A percentile compares a stretch with the other conserved stretches of the same genome.
Evolutionary conservation across 2,113 vertebrate species (phyloP).

Genomic region (Perognathus longimembris): DNA sequence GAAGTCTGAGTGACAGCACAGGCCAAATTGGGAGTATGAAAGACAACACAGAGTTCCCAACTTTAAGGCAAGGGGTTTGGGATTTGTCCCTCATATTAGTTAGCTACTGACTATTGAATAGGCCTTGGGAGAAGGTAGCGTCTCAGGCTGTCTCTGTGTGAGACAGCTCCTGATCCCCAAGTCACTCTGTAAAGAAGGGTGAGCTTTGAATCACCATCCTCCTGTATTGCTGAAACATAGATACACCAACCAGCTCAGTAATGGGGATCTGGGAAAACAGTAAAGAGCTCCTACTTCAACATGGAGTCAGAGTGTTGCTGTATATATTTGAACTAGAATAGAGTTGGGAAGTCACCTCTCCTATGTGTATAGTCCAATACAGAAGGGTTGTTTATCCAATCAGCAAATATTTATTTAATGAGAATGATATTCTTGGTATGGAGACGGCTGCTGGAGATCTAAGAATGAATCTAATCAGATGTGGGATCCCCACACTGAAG

Average conservation of each 20-base stretch:
- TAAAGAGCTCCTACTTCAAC: neutral
- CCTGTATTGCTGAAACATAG: neutral
- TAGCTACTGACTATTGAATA: neutral
- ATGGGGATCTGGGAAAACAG: neutral
- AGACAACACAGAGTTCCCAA: too few relatives aligned
- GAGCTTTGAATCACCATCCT: neutral
- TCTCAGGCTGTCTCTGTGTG: neutral
- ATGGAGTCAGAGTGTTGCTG: neutral
- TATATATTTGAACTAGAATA: neutral
- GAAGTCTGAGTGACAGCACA: neutral
- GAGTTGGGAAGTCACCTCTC: conserved; percentile 6
- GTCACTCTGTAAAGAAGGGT: neutral
- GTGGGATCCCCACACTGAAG: neutral
- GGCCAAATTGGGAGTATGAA: neutral
- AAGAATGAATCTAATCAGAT: neutral
- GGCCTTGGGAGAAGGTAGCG: neutral
- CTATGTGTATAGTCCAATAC: neutral
- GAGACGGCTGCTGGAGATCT: neutral
- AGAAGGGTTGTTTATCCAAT: conserved; percentile 34
- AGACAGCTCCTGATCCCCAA: neutral
- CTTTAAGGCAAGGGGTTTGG: neutral
- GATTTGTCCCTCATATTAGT: neutral
- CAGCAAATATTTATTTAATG: conserved; percentile 55
- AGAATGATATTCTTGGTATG: conserved; percentile 6
- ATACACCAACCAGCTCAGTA: neutral